These are phyloP conservation scores for Drosophila subobscura DNA, from an alignment of 1,140 invertebrate species.

Conservation along the genomic window DNA sequence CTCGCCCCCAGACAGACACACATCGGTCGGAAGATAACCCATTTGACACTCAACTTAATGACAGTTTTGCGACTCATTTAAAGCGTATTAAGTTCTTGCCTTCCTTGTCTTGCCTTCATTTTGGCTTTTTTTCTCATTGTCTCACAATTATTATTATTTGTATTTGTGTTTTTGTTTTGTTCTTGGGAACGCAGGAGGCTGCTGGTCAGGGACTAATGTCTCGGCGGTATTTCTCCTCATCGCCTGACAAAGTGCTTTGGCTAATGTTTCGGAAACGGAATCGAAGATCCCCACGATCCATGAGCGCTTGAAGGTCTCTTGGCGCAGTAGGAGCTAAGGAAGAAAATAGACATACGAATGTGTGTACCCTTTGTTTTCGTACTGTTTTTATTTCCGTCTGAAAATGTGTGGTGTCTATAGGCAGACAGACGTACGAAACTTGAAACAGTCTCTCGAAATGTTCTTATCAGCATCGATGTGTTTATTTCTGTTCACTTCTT, in stretches of 20 bases:
- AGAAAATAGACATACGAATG: too few species aligned
- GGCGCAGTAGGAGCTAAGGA: too few species aligned
- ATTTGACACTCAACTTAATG: conserved; percentile 49
- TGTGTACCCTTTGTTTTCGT: too few species aligned
- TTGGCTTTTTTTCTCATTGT: neutral
- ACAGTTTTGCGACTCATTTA: conserved; percentile 51
- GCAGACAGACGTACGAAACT: too few species aligned
- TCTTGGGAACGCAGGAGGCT: conserved; percentile 37
- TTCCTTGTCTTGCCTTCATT: conserved; percentile 1
- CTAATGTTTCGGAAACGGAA: neutral
- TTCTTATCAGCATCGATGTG: too few species aligned
- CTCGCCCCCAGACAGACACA: conserved; percentile 22
- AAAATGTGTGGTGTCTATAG: too few species aligned
- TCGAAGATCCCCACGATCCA: too few species aligned
- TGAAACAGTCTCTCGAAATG: too few species aligned
- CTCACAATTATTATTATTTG: conserved; percentile 28
- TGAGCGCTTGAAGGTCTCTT: too few species aligned
- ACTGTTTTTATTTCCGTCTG: too few species aligned
- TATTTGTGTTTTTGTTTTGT: conserved; percentile 18
- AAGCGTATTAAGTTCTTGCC: conserved; percentile 48
- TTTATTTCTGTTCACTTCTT: too few species aligned
- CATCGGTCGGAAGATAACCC: conserved; percentile 38
- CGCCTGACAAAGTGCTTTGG: too few species aligned
- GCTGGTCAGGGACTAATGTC: conserved; percentile 18
- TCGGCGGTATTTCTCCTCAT: neutral